Evolutionary conservation across 2,113 vertebrate species (phyloP).

Genomic region (Mobula hypostoma): DNA sequence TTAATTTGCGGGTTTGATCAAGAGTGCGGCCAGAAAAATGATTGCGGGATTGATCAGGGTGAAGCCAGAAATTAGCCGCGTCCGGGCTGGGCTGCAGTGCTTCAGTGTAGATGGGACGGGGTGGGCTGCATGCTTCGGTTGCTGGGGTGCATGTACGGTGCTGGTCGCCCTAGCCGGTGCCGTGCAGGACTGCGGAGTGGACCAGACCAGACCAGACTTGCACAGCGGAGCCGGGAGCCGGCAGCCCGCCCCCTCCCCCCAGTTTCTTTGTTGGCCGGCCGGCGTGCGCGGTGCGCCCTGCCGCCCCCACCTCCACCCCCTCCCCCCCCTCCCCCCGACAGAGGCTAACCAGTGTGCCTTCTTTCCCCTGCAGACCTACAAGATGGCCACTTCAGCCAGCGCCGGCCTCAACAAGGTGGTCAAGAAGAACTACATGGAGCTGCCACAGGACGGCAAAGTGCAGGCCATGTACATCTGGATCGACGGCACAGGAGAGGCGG

Average conservation of each 20-base stretch:
- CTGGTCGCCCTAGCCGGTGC: background rate
- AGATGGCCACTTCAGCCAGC: slow-evolving; percentile 82
- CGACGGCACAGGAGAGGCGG: slow-evolving; percentile 80
- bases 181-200: too few relatives aligned
- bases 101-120: background rate
- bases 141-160: background rate
- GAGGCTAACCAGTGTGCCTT: background rate
- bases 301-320: too few relatives aligned
- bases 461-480: slow-evolving; percentile 94
- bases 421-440: slow-evolving; percentile 81
- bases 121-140: background rate
- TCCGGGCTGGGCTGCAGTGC: too few relatives aligned
- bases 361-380: slow-evolving; percentile 43
- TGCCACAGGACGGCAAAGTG: slow-evolving; percentile 79
- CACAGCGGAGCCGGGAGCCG: background rate
- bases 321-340: background rate
- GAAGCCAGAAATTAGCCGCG: too few relatives aligned
- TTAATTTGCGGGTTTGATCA: background rate
- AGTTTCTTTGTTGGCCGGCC: background rate
- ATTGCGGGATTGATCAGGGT: background rate
- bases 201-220: too few relatives aligned
- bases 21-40: background rate
- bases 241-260: background rate
- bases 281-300: background rate
- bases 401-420: slow-evolving; percentile 79